Evolutionary conservation across 2,113 vertebrate genomes (phyloP).

Genomic region (Pyxicephalus adspersus): DNA sequence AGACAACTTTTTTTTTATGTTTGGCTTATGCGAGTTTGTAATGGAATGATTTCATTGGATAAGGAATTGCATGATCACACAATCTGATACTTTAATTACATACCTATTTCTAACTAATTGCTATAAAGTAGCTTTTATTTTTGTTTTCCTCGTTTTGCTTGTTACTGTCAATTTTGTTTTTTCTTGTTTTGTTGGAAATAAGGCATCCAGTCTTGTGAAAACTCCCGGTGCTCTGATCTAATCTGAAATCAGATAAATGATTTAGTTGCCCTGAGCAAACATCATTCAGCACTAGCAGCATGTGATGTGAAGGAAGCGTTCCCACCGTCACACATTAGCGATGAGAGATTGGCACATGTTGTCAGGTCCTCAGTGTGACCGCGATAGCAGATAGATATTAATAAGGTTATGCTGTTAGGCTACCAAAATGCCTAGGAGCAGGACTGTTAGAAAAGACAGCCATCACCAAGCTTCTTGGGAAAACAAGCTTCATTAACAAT

Average conservation of each 20-base stretch:
- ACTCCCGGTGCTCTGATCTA: neutral
- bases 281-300: neutral
- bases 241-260: slow-evolving; percentile 27
- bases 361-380: neutral
- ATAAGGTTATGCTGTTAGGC: neutral
- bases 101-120: too few species aligned
- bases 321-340: neutral
- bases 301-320: neutral
- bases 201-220: neutral
- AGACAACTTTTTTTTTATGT: too few species aligned
- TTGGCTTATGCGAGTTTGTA: too few species aligned
- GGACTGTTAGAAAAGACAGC: too few species aligned
- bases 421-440: too few species aligned
- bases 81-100: too few species aligned
- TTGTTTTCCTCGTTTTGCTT: neutral
- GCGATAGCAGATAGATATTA: neutral
- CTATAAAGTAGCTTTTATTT: neutral
- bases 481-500: too few species aligned
- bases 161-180: too few species aligned
- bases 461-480: too few species aligned
- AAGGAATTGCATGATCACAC: too few species aligned
- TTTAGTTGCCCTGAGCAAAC: neutral
- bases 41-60: too few species aligned
- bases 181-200: neutral
- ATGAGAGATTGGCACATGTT: slow-evolving; percentile 1